Conservation (phyloP, 1,140 invertebrate genomes). For the Trichonephila clavipes region DNA sequence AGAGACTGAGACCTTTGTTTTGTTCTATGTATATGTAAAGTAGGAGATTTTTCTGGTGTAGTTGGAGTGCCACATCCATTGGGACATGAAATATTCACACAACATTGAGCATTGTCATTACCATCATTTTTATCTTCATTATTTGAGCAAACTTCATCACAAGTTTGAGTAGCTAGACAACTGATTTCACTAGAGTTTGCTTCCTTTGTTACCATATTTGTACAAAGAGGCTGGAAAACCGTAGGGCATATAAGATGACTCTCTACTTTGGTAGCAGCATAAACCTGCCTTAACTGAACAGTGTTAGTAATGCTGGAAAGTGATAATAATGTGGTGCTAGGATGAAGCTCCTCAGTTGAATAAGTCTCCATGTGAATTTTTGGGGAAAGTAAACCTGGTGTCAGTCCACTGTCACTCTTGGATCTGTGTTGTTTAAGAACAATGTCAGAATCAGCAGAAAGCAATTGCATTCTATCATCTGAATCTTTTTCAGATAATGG, state of each 20-base stretch:
- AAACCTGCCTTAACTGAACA: slow-evolving; percentile 63
- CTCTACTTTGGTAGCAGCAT: slow-evolving; percentile 67
- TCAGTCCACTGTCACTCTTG: slow-evolving; percentile 74
- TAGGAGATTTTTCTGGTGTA: slow-evolving; percentile 19
- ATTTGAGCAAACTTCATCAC: slow-evolving; percentile 21
- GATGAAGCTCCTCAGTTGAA: slow-evolving; percentile 75
- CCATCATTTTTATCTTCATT: background rate
- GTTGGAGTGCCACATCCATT: slow-evolving; percentile 70
- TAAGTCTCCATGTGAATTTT: slow-evolving; percentile 75
- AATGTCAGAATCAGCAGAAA: slow-evolving; percentile 44
- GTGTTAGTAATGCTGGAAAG: slow-evolving; percentile 68
- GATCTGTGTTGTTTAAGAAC: slow-evolving; percentile 62
- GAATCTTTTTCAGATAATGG: slow-evolving; percentile 10
- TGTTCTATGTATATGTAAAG: slow-evolving; percentile 31
- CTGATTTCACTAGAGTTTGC: background rate
- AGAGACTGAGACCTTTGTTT: slow-evolving; percentile 69
- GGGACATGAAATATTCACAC: background rate
- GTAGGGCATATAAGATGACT: slow-evolving; percentile 75
- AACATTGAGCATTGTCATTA: slow-evolving; percentile 64
- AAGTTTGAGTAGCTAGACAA: slow-evolving; percentile 19
- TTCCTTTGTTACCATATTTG: background rate
- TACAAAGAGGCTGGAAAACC: slow-evolving; percentile 40
- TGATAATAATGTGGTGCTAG: slow-evolving; percentile 69
- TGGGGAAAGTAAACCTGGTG: slow-evolving; percentile 64
- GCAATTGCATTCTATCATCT: background rate